These are phyloP conservation scores for Amblyjoppa fuscipennis DNA, from an alignment of 2,888 invertebrate species.

Conservation along the genomic window DNA sequence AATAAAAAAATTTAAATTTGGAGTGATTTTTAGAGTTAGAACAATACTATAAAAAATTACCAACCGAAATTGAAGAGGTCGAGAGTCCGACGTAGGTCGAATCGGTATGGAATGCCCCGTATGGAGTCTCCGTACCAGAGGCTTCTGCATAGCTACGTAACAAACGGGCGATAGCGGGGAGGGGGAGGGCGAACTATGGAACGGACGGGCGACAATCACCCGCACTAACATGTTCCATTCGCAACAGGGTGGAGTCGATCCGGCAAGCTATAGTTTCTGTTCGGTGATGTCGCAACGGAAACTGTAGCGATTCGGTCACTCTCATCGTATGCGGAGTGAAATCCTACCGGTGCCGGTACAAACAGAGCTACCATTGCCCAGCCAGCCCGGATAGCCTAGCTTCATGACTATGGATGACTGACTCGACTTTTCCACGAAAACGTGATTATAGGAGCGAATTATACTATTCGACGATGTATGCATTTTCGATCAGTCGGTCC, in stretches of 20 bases:
- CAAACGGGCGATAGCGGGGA: not conserved
- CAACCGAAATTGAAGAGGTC: too few species aligned
- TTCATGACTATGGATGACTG: conserved; percentile 65
- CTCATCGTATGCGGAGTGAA: not conserved
- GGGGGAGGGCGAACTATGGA: not conserved
- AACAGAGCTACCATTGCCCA: not conserved
- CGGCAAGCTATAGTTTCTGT: not conserved
- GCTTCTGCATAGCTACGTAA: conserved; percentile 4
- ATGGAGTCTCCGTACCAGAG: not conserved
- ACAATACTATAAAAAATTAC: too few species aligned
- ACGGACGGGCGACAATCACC: conserved; percentile 14
- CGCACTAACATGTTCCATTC: not conserved
- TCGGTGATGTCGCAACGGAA: not conserved
- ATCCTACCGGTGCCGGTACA: not conserved
- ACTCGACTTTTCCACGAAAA: conserved; percentile 50
- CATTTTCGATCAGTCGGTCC: conserved; percentile 51
- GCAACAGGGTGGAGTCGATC: conserved; percentile 38
- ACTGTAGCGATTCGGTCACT: conserved; percentile 9
- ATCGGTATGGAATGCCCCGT: too few species aligned
- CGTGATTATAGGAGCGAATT: conserved; percentile 60
- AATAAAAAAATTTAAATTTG: too few species aligned
- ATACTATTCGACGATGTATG: conserved; percentile 49
- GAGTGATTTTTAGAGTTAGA: too few species aligned
- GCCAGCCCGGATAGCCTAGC: not conserved
- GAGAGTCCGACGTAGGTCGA: too few species aligned